A percentile compares a stretch with the other conserved stretches of the same genome.
These are phyloP conservation scores for Melanotaenia maccullochi DNA, from an alignment of 2,797 vertebrate species.

Conservation along the genomic window DNA sequence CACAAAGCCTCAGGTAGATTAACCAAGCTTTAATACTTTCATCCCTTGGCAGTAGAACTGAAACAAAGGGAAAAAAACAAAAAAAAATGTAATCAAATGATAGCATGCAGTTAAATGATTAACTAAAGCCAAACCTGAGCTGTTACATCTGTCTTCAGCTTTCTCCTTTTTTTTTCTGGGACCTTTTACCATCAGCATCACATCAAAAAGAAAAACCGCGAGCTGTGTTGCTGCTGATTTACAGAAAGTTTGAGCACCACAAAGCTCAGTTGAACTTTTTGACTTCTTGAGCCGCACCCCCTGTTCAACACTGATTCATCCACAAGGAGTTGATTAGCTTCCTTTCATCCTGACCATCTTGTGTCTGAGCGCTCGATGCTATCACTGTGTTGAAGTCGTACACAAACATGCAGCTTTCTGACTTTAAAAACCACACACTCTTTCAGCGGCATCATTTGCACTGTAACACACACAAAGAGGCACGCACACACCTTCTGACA, in stretches of 20 bases:
- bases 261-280: slow-evolving; percentile 49
- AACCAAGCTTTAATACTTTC: slow-evolving; percentile 11
- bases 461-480: slow-evolving; percentile 39
- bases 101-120: slow-evolving; percentile 73
- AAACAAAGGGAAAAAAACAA: slow-evolving; percentile 15
- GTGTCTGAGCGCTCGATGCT: slow-evolving; percentile 34
- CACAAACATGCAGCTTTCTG: slow-evolving; percentile 45
- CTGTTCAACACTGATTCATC: slow-evolving; percentile 28
- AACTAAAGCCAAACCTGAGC: slow-evolving; percentile 53
- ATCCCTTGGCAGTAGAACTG: slow-evolving; percentile 37
- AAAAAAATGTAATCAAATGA: slow-evolving; percentile 61
- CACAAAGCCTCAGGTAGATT: slow-evolving; percentile 54
- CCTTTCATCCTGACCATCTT: slow-evolving; percentile 49
- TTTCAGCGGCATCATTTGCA: slow-evolving; percentile 35
- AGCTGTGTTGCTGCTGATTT: slow-evolving; percentile 34
- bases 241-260: slow-evolving; percentile 36
- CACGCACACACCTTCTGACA: slow-evolving; percentile 45
- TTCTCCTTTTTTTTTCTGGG: slow-evolving; percentile 29
- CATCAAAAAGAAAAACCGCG: slow-evolving; percentile 38
- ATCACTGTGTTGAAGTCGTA: slow-evolving; percentile 39
- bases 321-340: slow-evolving; percentile 54
- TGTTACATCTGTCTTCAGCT: slow-evolving; percentile 35
- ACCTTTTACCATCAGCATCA: slow-evolving; percentile 63
- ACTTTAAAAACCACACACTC: slow-evolving; percentile 51
- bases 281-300: slow-evolving; percentile 41